Evolutionary conservation across 1,140 invertebrate genomes (phyloP).

Genomic region (Acromyrmex echinatior): DNA sequence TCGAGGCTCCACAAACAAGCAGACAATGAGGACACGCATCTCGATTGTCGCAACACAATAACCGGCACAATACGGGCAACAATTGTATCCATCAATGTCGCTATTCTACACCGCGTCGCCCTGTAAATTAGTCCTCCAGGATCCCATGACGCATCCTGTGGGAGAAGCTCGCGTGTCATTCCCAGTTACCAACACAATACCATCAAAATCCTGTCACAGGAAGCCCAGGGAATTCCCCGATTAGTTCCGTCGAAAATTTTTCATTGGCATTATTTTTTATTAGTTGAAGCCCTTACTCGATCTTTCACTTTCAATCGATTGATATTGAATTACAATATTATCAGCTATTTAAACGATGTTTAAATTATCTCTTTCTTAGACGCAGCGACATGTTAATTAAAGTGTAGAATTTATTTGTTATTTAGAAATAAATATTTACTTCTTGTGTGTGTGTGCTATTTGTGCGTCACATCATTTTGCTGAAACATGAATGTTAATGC

Average conservation of each 20-base stretch:
- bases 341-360: background rate
- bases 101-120: constrained; percentile 72
- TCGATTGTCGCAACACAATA: constrained; percentile 79
- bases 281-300: background rate
- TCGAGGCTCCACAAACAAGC: constrained; percentile 76
- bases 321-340: constrained; percentile 26
- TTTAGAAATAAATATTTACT: constrained; percentile 4
- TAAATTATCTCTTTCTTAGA: constrained; percentile 5
- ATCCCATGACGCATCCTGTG: constrained; percentile 79
- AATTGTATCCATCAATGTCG: constrained; percentile 82
- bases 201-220: constrained; percentile 76
- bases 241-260: constrained; percentile 43
- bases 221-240: constrained; percentile 69
- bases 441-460: background rate
- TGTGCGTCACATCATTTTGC: background rate
- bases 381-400: constrained; percentile 14
- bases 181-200: constrained; percentile 77
- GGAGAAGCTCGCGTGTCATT: constrained; percentile 81
- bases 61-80: constrained; percentile 76
- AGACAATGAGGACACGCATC: constrained; percentile 77
- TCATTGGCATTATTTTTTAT: constrained; percentile 33
- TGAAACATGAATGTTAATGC: constrained; percentile 28
- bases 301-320: background rate
- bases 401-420: constrained; percentile 43
- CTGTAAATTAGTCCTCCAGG: constrained; percentile 81